Conservation (phyloP, 1,140 invertebrate genomes). For the Halyomorpha halys region DNA sequence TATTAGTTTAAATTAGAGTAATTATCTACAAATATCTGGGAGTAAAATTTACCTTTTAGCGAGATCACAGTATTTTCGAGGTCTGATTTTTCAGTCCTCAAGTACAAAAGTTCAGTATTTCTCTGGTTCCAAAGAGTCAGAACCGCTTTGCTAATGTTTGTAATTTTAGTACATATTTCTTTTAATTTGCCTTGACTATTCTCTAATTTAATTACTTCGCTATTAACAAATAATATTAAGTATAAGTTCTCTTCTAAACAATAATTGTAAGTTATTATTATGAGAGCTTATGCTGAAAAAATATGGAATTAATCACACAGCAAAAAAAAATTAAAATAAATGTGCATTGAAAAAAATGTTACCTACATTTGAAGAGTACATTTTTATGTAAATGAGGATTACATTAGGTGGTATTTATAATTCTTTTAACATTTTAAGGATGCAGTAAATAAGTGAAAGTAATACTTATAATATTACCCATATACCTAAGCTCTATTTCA, state of each 20-base stretch:
- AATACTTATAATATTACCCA: too few relatives aligned
- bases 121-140: neutral
- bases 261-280: neutral
- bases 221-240: neutral
- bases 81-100: too few relatives aligned
- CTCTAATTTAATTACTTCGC: conserved; percentile 2
- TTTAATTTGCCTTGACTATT: neutral
- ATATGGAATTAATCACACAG: too few relatives aligned
- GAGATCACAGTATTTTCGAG: too few relatives aligned
- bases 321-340: neutral
- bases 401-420: too few relatives aligned
- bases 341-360: neutral
- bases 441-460: too few relatives aligned
- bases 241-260: neutral
- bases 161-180: neutral
- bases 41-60: too few relatives aligned
- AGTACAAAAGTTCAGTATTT: too few relatives aligned
- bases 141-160: neutral
- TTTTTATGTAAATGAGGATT: neutral
- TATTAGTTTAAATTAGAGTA: too few relatives aligned
- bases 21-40: too few relatives aligned
- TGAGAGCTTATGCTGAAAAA: neutral
- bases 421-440: too few relatives aligned
- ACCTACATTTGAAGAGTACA: neutral
- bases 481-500: too few relatives aligned